A percentile compares a stretch with the other conserved stretches of the same genome.
These are phyloP conservation scores for Phyllostomus discolor DNA, from an alignment of 2,113 vertebrate genomes.

Conservation along the genomic window DNA sequence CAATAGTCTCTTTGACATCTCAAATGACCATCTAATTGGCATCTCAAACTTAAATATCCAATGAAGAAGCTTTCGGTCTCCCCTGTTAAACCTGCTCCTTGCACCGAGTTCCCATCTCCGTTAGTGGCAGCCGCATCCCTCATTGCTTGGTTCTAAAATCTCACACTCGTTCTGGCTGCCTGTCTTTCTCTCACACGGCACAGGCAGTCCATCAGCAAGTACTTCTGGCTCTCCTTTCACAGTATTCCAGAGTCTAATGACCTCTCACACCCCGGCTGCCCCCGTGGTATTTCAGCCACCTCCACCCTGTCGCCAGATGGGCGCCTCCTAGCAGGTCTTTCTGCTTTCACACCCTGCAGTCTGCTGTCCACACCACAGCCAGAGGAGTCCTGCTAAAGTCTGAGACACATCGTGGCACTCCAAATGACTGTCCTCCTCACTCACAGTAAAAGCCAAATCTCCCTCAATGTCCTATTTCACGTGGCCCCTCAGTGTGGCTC, in stretches of 20 bases:
- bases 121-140: not conserved
- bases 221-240: not conserved
- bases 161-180: not conserved
- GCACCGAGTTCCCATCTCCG: not conserved
- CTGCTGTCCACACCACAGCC: not conserved
- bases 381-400: not conserved
- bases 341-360: fast-evolving
- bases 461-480: not conserved
- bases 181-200: not conserved
- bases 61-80: not conserved
- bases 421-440: not conserved
- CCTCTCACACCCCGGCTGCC: too few relatives aligned
- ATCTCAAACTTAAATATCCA: not conserved
- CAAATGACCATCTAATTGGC: not conserved
- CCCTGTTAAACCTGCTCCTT: not conserved
- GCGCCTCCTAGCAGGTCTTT: not conserved
- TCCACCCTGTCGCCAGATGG: not conserved
- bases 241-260: not conserved
- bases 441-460: not conserved
- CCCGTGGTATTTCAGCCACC: not conserved
- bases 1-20: not conserved
- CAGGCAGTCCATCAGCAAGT: not conserved
- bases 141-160: not conserved
- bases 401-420: not conserved
- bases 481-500: not conserved